Percentiles rank a stretch among this genome's conserved stretches.
phyloP scores from a whole-genome alignment of 2,888 invertebrate species.

The Idaea biselata region DNA sequence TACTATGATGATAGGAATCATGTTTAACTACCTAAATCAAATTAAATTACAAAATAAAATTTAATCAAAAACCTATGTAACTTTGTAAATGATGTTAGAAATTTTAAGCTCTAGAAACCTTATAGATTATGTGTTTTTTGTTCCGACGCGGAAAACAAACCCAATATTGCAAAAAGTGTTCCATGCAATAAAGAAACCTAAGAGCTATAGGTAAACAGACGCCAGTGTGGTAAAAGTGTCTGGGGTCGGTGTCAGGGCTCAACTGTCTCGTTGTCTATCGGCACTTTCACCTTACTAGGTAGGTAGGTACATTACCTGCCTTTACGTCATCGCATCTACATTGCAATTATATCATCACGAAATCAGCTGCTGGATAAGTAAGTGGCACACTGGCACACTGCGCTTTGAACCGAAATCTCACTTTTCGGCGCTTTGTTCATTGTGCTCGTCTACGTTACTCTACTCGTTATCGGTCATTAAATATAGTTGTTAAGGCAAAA shows the following conservation, averaged over 20 bases:
- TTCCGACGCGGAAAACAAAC: no score
- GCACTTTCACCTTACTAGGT: constrained; percentile 64
- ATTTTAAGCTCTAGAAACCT: no score
- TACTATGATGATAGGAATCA: background rate
- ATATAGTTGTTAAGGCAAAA: constrained; percentile 22
- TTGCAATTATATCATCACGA: constrained; percentile 69
- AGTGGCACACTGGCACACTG: constrained; percentile 52
- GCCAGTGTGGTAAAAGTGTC: background rate
- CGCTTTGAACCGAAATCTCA: constrained; percentile 37
- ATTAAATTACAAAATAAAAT: no score
- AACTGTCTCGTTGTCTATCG: constrained; percentile 42
- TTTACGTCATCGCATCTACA: constrained; percentile 56
- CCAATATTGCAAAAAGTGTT: no score
- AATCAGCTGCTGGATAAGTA: constrained; percentile 61
- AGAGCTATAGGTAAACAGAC: background rate
- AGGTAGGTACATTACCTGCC: constrained; percentile 52
- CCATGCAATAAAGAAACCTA: no score
- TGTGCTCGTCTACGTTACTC: constrained; percentile 36
- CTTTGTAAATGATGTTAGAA: no score
- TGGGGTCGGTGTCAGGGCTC: constrained; percentile 27
- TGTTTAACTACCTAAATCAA: no score
- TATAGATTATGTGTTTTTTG: no score
- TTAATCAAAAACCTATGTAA: no score
- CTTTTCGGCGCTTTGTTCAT: constrained; percentile 36
- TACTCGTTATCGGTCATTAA: constrained; percentile 36